Conservation (phyloP, 2,113 vertebrate species). For the Cyprinodon variegatus region DNA sequence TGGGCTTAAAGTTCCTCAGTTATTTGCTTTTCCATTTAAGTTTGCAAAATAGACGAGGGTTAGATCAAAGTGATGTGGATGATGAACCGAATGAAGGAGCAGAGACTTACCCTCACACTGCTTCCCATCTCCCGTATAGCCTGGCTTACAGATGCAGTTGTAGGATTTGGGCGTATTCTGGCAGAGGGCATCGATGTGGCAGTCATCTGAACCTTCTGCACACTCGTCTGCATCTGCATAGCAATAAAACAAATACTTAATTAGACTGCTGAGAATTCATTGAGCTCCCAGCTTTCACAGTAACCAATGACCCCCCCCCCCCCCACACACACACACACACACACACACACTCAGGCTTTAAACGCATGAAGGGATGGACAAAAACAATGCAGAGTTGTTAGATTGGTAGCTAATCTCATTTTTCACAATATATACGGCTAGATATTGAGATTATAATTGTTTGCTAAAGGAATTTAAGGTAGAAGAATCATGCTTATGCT, state of each 20-base stretch:
- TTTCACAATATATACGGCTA: neutral
- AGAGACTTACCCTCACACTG: slow-evolving; percentile 90
- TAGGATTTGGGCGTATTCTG: slow-evolving; percentile 95
- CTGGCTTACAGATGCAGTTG: slow-evolving; percentile 97
- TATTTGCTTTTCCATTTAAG: too few relatives aligned
- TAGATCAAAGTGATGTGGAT: too few relatives aligned
- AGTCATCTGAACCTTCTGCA: slow-evolving; percentile 90
- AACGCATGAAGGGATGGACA: too few relatives aligned
- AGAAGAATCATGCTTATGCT: too few relatives aligned
- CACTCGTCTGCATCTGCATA: slow-evolving; percentile 91
- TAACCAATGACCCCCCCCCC: neutral
- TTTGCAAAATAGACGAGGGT: too few relatives aligned
- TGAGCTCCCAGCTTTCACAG: neutral
- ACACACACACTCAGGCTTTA: neutral
- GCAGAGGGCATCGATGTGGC: slow-evolving; percentile 97
- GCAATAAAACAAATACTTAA: slow-evolving; percentile 9
- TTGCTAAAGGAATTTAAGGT: too few relatives aligned
- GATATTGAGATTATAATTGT: too few relatives aligned
- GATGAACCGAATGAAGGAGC: neutral
- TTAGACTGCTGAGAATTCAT: slow-evolving; percentile 5
- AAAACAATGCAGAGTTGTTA: neutral
- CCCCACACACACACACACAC: neutral
- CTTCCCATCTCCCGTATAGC: slow-evolving; percentile 94
- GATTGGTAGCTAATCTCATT: neutral
- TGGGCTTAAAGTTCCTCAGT: too few relatives aligned